phyloP scores from a whole-genome alignment of 2,888 invertebrate genomes.

The Amitus sp. region DNA sequence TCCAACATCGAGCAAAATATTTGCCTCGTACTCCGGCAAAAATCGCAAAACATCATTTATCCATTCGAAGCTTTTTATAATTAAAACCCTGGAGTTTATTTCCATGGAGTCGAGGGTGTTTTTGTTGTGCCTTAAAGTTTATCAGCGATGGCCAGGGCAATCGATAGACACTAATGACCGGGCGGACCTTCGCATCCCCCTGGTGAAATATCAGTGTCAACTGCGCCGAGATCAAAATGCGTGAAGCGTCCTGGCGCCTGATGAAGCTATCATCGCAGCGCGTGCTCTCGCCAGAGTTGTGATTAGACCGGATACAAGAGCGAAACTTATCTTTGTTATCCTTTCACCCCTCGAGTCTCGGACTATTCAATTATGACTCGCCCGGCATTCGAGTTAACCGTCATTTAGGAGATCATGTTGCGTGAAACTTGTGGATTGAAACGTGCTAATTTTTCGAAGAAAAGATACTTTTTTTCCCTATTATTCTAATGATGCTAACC shows the following conservation, averaged over 20 bases:
- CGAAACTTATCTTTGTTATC: slow-evolving; percentile 46
- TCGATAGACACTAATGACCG: neutral
- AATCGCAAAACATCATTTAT: too few relatives aligned
- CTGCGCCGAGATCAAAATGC: slow-evolving; percentile 55
- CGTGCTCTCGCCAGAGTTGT: slow-evolving; percentile 57
- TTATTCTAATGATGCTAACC: too few relatives aligned
- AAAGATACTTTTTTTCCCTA: too few relatives aligned
- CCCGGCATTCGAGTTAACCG: slow-evolving; percentile 4
- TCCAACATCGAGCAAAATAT: too few relatives aligned
- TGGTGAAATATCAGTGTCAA: slow-evolving; percentile 31
- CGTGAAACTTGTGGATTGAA: too few relatives aligned
- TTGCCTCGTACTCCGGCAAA: too few relatives aligned
- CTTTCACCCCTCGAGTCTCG: slow-evolving; percentile 37
- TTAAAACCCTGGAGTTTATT: too few relatives aligned
- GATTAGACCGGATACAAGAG: slow-evolving; percentile 58
- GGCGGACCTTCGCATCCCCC: slow-evolving; percentile 15
- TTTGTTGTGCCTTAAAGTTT: too few relatives aligned
- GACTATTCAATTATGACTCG: slow-evolving; percentile 53
- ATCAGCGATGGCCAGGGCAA: neutral
- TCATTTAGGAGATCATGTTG: too few relatives aligned
- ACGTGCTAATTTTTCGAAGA: too few relatives aligned
- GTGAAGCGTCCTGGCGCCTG: slow-evolving; percentile 58
- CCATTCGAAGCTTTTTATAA: too few relatives aligned
- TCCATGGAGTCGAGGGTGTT: too few relatives aligned
- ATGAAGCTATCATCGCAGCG: slow-evolving; percentile 61